A percentile compares a stretch with the other conserved stretches of the same genome.
Evolutionary conservation across 92 coral and sea anemone species (phyloP).

Genomic region (Epizoanthus fatuus): DNA sequence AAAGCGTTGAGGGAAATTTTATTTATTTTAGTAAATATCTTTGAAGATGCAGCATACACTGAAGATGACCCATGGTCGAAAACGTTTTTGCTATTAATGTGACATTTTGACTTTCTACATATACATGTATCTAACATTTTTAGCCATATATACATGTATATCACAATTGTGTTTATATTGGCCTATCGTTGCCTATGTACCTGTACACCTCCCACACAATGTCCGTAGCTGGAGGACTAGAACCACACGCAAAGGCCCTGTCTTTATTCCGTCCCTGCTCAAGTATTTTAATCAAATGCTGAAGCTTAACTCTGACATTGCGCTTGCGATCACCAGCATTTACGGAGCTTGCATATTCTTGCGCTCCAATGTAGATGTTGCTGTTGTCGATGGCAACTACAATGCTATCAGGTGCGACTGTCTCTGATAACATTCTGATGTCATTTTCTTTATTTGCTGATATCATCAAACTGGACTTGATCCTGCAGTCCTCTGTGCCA

Average conservation of each 20-base stretch:
- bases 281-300: conserved; percentile 90
- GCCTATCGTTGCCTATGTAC: conserved; percentile 42
- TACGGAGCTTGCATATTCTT: conserved; percentile 88
- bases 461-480: background rate
- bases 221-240: conserved; percentile 98
- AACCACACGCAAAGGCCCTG: conserved; percentile 93
- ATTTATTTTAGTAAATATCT: no score
- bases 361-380: conserved; percentile 98
- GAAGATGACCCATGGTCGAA: no score
- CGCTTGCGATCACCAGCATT: conserved; percentile 88
- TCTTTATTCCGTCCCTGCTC: conserved; percentile 82
- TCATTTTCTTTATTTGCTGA: background rate
- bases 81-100: no score
- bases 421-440: background rate
- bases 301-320: conserved; percentile 94
- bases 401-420: conserved; percentile 48
- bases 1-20: no score
- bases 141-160: no score
- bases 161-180: no score
- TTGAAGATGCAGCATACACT: no score
- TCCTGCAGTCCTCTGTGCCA: background rate
- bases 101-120: no score
- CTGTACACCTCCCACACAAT: conserved; percentile 99
- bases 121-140: no score
- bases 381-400: conserved; percentile 96